A percentile compares a stretch with the other conserved stretches of the same genome.
Conservation (phyloP, 1,140 invertebrate genomes). For the Agrypnia vestita region DNA sequence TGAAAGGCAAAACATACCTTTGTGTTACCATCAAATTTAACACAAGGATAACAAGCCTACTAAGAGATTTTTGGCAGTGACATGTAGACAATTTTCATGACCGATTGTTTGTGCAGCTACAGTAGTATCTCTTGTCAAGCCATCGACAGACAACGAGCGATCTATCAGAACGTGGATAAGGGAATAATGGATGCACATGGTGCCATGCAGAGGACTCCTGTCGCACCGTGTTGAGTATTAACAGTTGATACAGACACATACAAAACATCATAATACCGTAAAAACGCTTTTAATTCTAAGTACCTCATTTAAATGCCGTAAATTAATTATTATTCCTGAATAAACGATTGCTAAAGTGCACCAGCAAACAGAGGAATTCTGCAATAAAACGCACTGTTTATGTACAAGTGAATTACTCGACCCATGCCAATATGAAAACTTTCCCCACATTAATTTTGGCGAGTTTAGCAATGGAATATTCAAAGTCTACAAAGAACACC, state of each 20-base stretch:
- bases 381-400: no score
- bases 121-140: slow-evolving; percentile 41
- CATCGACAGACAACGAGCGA: slow-evolving; percentile 35
- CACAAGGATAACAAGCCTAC: slow-evolving; percentile 59
- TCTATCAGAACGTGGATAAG: slow-evolving; percentile 8
- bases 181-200: slow-evolving; percentile 40
- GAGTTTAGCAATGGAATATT: slow-evolving; percentile 49
- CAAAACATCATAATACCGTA: slow-evolving; percentile 27
- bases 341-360: slow-evolving; percentile 49
- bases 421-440: background rate
- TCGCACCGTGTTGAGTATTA: slow-evolving; percentile 35
- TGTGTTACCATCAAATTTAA: slow-evolving; percentile 31
- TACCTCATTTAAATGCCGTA: slow-evolving; percentile 51
- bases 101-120: slow-evolving; percentile 57
- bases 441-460: slow-evolving; percentile 5
- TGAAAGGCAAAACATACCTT: slow-evolving; percentile 39
- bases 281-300: slow-evolving; percentile 46
- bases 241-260: slow-evolving; percentile 47
- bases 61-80: slow-evolving; percentile 60
- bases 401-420: slow-evolving; percentile 9
- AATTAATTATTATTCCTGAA: slow-evolving; percentile 41
- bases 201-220: slow-evolving; percentile 46
- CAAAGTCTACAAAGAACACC: slow-evolving; percentile 40
- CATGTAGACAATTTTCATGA: slow-evolving; percentile 55
- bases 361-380: slow-evolving; percentile 11